These are phyloP conservation scores for Oedothorax gibbosus DNA, from an alignment of 1,140 invertebrate species.

Conservation along the genomic window DNA sequence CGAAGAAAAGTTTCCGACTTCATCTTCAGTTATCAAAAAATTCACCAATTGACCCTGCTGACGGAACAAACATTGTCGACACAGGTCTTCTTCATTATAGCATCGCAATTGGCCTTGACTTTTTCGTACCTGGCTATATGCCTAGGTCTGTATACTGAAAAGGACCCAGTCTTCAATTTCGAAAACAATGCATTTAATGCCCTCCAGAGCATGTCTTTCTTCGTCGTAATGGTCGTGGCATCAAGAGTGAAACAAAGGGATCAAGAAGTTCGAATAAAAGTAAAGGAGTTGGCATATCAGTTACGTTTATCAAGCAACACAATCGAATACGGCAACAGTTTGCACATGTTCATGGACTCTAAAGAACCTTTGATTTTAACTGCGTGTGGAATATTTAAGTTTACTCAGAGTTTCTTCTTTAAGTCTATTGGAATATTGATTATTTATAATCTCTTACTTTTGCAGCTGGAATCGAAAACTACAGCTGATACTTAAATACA, in stretches of 20 bases:
- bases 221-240: neutral
- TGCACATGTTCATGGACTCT: neutral
- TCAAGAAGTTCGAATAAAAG: neutral
- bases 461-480: neutral
- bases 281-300: neutral
- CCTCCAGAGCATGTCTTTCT: neutral
- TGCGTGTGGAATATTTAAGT: neutral
- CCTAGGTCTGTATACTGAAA: neutral
- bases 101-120: neutral
- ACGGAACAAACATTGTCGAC: neutral
- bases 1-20: neutral
- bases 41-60: neutral
- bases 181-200: neutral
- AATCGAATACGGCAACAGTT: neutral
- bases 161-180: neutral
- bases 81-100: neutral
- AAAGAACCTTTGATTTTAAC: constrained; percentile 11
- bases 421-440: neutral
- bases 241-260: neutral
- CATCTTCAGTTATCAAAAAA: neutral
- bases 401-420: neutral
- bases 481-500: no score
- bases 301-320: neutral
- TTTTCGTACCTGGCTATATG: neutral
- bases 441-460: neutral